Percentiles rank a stretch among this genome's conserved stretches.
Evolutionary conservation across 2,888 invertebrate species (phyloP).

Genomic region (Lasioglossum morio): DNA sequence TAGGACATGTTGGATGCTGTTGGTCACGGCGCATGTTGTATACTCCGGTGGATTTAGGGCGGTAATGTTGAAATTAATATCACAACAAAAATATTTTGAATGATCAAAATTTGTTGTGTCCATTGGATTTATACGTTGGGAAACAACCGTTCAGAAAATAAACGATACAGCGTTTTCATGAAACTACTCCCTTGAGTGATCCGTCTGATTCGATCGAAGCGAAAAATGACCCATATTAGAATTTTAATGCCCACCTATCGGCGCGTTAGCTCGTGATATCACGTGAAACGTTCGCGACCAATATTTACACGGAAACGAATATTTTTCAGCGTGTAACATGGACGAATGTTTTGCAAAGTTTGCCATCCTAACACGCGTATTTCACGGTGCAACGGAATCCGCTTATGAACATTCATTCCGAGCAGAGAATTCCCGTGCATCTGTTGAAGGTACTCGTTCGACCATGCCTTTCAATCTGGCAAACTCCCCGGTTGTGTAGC

Average conservation of each 20-base stretch:
- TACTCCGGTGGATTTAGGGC: too few relatives aligned
- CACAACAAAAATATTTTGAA: too few relatives aligned
- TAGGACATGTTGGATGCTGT: too few relatives aligned
- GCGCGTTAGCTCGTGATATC: conserved; percentile 27
- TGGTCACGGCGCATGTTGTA: too few relatives aligned
- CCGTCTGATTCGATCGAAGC: not conserved
- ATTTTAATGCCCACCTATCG: conserved; percentile 34
- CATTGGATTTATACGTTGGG: too few relatives aligned
- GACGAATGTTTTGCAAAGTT: conserved; percentile 47
- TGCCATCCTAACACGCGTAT: conserved; percentile 48
- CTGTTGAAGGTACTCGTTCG: conserved; percentile 13
- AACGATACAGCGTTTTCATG: too few relatives aligned
- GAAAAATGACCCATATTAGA: not conserved
- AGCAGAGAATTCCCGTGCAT: conserved; percentile 28
- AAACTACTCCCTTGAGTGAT: too few relatives aligned
- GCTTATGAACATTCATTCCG: conserved; percentile 50
- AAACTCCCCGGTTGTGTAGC: conserved; percentile 7
- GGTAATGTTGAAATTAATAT: too few relatives aligned
- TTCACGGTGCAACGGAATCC: conserved; percentile 54
- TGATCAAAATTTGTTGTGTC: too few relatives aligned
- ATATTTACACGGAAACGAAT: conserved; percentile 55
- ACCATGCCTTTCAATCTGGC: conserved; percentile 5
- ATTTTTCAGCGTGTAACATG: conserved; percentile 45
- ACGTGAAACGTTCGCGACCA: conserved; percentile 20
- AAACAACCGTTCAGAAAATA: too few relatives aligned